phyloP scores from a whole-genome alignment of 2,113 vertebrate species.

The Cyrtonyx montezumae region DNA sequence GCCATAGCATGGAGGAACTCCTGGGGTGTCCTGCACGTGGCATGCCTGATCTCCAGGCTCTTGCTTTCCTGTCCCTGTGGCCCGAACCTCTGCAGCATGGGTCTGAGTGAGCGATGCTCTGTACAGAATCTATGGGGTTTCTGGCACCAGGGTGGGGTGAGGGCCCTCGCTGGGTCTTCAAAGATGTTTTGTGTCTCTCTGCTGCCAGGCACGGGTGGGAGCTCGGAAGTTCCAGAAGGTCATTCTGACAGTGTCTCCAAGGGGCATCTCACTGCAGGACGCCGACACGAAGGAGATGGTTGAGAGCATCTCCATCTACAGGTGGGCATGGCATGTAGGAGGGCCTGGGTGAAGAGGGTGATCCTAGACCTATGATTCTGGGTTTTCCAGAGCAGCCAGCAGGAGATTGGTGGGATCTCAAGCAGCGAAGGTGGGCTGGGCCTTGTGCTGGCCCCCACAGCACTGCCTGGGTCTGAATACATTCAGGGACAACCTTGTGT shows the following conservation, averaged over 20 bases:
- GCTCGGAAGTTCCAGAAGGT: constrained; percentile 91
- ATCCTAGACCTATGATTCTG: too few species aligned
- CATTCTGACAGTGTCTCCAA: constrained; percentile 87
- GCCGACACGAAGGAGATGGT: constrained; percentile 86
- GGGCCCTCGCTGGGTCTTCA: neutral
- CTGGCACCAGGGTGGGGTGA: neutral
- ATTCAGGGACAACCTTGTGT: neutral
- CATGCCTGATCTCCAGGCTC: neutral
- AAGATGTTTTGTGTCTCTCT: constrained; percentile 6
- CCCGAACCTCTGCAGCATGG: neutral
- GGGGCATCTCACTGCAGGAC: constrained; percentile 88
- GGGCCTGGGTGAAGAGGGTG: too few species aligned
- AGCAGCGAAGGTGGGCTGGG: neutral
- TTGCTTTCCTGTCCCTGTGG: neutral
- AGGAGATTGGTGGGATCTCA: neutral
- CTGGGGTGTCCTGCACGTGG: neutral
- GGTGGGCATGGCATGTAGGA: constrained; percentile 55
- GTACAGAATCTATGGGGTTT: neutral
- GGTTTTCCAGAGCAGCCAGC: neutral
- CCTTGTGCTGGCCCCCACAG: neutral
- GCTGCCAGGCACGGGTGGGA: constrained; percentile 83
- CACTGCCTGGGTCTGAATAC: neutral
- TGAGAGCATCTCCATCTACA: constrained; percentile 91
- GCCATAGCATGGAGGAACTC: neutral
- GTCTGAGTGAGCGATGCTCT: neutral